Evolutionary conservation across 2,113 vertebrate genomes (phyloP).

Genomic region (Coturnix japonica): DNA sequence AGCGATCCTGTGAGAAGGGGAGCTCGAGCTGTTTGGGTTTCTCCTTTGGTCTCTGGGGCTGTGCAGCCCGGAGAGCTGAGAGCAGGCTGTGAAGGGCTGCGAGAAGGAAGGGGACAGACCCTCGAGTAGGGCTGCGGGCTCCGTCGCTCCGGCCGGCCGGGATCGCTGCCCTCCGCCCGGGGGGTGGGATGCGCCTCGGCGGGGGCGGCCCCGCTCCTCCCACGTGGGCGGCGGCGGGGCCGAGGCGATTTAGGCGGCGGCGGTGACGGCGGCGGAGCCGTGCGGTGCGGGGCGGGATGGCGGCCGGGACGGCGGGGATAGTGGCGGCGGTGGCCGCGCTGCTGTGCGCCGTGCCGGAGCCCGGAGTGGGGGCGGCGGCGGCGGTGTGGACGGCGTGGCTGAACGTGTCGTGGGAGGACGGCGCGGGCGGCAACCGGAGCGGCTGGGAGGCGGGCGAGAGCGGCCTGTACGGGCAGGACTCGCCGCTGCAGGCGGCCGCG

Average conservation of each 20-base stretch:
- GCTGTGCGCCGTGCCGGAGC: conserved; percentile 15
- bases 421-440: conserved; percentile 68
- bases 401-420: conserved; percentile 79
- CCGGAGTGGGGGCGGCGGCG: conserved; percentile 26
- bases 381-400: conserved; percentile 81
- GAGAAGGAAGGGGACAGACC: no score
- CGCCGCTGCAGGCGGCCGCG: conserved; percentile 73
- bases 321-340: neutral
- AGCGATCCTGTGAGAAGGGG: neutral
- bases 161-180: neutral
- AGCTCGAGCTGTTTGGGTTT: neutral
- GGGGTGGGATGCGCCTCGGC: neutral
- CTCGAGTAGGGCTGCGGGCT: neutral
- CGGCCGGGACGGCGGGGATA: neutral
- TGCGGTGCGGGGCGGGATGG: neutral
- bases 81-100: no score
- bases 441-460: conserved; percentile 79
- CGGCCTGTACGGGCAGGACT: conserved; percentile 85
- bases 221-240: neutral
- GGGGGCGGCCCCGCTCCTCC: neutral
- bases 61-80: no score
- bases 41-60: neutral
- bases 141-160: no score
- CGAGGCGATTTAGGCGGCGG: neutral
- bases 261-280: neutral